phyloP scores from a whole-genome alignment of 2,888 invertebrate genomes.

The Caenorhabditis drosophilae region DNA sequence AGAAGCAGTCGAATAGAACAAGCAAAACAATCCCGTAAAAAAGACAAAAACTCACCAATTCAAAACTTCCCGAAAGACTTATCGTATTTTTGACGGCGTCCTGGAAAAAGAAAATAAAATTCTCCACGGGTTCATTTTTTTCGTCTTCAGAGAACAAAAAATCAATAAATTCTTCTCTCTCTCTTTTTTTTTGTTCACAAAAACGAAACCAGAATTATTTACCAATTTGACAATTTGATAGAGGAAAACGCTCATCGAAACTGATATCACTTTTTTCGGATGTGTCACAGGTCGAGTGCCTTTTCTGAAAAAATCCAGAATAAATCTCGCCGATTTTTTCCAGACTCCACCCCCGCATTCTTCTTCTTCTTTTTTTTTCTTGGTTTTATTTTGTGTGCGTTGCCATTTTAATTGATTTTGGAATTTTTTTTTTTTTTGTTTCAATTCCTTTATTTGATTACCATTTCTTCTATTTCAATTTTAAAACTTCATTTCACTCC shows the following conservation, averaged over 20 bases:
- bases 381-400: no score
- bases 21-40: not conserved
- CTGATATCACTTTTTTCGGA: slow-evolving; percentile 64
- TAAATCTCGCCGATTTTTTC: slow-evolving; percentile 1
- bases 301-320: slow-evolving; percentile 49
- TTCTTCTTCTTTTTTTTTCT: no score
- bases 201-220: slow-evolving; percentile 10
- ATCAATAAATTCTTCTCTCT: slow-evolving; percentile 1
- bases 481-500: no score
- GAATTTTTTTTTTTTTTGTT: no score
- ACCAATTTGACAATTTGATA: slow-evolving; percentile 69
- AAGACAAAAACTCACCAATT: slow-evolving; percentile 58
- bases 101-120: no score
- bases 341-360: no score
- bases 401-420: no score
- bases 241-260: slow-evolving; percentile 66
- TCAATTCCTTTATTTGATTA: no score
- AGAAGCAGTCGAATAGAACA: not conserved
- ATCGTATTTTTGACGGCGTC: slow-evolving; percentile 69
- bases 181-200: not conserved
- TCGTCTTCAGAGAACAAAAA: slow-evolving; percentile 5
- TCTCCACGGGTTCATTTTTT: no score
- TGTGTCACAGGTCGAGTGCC: slow-evolving; percentile 67
- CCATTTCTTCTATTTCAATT: no score
- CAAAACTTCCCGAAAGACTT: slow-evolving; percentile 66